A percentile compares a stretch with the other conserved stretches of the same genome.
These are phyloP conservation scores for Asobara japonica DNA, from an alignment of 1,140 invertebrate species.

Conservation along the genomic window DNA sequence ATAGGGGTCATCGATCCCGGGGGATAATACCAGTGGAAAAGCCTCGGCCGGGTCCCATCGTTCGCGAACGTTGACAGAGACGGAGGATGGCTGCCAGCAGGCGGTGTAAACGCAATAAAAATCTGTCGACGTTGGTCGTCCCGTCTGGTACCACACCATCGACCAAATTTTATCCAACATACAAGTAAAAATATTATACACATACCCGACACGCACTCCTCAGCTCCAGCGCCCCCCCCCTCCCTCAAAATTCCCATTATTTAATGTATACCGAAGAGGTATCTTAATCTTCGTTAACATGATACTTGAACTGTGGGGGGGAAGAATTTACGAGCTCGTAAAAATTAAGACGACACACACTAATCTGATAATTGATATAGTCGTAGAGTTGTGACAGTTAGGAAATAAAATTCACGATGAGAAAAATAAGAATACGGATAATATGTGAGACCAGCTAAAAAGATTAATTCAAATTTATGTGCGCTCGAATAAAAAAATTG, in stretches of 20 bases:
- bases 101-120: constrained; percentile 30
- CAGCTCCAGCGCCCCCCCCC: neutral
- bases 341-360: constrained; percentile 9
- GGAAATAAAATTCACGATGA: constrained; percentile 5
- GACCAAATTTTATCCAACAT: constrained; percentile 23
- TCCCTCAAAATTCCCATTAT: neutral
- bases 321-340: constrained; percentile 7
- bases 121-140: constrained; percentile 19
- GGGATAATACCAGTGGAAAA: neutral
- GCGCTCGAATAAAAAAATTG: too few relatives aligned
- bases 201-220: neutral
- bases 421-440: neutral
- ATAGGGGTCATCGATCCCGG: neutral
- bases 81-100: constrained; percentile 14
- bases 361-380: constrained; percentile 21
- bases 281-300: constrained; percentile 17
- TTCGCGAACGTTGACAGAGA: constrained; percentile 10
- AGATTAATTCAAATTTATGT: neutral
- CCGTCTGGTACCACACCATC: neutral
- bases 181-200: neutral
- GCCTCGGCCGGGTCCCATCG: neutral
- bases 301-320: neutral
- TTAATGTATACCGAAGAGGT: constrained; percentile 1
- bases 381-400: neutral
- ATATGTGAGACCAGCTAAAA: neutral